Percentiles rank a stretch among this genome's conserved stretches.
phyloP scores from a whole-genome alignment of 2,113 vertebrate genomes.

The Neoarius graeffei region DNA sequence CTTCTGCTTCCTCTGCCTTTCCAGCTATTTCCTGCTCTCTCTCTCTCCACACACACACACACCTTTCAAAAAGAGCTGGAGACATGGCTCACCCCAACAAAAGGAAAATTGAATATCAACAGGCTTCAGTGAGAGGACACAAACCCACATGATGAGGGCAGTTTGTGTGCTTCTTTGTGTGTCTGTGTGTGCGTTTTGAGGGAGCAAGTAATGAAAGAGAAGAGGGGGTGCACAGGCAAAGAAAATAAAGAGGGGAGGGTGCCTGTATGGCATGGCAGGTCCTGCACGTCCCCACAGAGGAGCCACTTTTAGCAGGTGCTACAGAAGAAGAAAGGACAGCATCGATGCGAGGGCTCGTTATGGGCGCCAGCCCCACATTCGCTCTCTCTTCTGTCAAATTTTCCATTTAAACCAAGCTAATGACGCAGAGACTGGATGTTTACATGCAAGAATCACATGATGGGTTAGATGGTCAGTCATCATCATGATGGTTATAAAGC shows the following conservation, averaged over 20 bases:
- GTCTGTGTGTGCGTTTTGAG: conserved; percentile 1
- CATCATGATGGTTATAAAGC: not conserved
- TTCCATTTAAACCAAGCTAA: not conserved
- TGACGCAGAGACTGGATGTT: conserved; percentile 5
- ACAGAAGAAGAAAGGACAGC: conserved; percentile 1
- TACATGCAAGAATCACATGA: not conserved
- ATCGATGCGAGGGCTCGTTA: not conserved
- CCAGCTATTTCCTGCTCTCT: not conserved
- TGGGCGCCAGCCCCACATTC: not conserved
- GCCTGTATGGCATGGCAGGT: not conserved
- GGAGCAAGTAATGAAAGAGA: conserved; percentile 14
- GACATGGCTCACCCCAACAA: conserved; percentile 30
- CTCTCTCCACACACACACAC: not conserved
- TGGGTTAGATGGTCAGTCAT: not conserved
- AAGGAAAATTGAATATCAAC: conserved; percentile 39
- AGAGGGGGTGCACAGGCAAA: conserved; percentile 11
- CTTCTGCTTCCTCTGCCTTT: conserved; percentile 9
- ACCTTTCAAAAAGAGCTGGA: conserved; percentile 14
- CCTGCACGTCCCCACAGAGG: not conserved
- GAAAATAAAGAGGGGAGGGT: conserved; percentile 21
- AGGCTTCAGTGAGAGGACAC: conserved; percentile 26
- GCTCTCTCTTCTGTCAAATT: not conserved
- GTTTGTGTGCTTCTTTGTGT: not conserved
- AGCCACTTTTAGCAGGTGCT: conserved; percentile 1
- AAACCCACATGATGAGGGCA: conserved; percentile 27